phyloP scores from a whole-genome alignment of 2,888 invertebrate genomes.

The Noctua comes region DNA sequence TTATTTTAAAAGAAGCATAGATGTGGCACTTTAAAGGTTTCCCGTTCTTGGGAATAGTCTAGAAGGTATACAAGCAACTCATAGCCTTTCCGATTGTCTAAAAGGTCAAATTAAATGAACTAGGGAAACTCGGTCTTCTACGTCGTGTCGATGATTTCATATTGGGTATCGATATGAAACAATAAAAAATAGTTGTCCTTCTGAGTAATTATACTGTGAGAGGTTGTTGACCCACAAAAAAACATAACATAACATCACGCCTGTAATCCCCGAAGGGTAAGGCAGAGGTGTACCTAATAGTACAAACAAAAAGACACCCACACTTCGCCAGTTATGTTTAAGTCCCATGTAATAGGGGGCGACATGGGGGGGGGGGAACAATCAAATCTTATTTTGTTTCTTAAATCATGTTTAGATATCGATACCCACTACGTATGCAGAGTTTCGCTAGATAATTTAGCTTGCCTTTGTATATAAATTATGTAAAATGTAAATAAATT shows the following conservation, averaged over 20 bases:
- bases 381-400: neutral
- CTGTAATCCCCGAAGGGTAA: no score
- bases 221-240: neutral
- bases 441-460: neutral
- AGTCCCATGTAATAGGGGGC: no score
- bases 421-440: neutral
- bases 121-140: neutral
- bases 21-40: constrained; percentile 73
- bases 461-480: constrained; percentile 64
- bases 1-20: constrained; percentile 77
- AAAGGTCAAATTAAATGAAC: neutral
- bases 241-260: no score
- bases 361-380: neutral
- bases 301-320: no score
- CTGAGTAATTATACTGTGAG: neutral
- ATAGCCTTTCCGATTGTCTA: constrained; percentile 72
- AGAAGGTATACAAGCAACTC: constrained; percentile 70
- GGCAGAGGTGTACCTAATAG: no score
- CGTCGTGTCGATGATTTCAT: no score
- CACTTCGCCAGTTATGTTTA: no score
- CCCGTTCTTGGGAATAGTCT: constrained; percentile 48
- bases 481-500: constrained; percentile 78
- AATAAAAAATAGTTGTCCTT: neutral
- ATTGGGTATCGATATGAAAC: neutral
- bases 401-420: neutral